A percentile compares a stretch with the other conserved stretches of the same genome.
phyloP scores from a whole-genome alignment of 2,888 invertebrate species.

The Iselma pallidipennis region DNA sequence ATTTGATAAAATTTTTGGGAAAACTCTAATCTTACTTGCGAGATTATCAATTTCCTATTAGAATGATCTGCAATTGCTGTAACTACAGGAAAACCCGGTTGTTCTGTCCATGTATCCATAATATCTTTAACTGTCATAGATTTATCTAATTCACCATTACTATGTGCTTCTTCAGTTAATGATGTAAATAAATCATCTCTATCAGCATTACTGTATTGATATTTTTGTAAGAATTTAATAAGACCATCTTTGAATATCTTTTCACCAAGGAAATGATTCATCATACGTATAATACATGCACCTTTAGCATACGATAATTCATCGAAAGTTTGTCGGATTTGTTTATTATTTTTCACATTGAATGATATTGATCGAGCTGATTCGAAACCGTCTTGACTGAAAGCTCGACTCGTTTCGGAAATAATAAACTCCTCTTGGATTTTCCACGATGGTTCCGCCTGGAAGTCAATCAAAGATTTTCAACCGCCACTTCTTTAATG shows the following conservation, averaged over 20 bases:
- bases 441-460: conserved; percentile 65
- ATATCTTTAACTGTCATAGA: conserved; percentile 61
- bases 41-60: conserved; percentile 49
- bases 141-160: conserved; percentile 46
- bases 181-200: conserved; percentile 71
- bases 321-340: conserved; percentile 72
- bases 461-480: conserved; percentile 19
- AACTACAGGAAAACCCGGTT: conserved; percentile 71
- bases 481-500: neutral
- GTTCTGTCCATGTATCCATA: conserved; percentile 71
- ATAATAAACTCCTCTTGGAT: conserved; percentile 62
- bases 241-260: conserved; percentile 61
- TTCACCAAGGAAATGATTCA: conserved; percentile 70
- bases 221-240: conserved; percentile 58
- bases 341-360: conserved; percentile 63
- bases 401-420: conserved; percentile 61
- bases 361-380: conserved; percentile 70
- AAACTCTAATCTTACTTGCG: conserved; percentile 47
- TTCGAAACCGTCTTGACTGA: conserved; percentile 64
- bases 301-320: conserved; percentile 75
- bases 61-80: conserved; percentile 58
- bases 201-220: conserved; percentile 65
- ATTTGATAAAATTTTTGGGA: neutral
- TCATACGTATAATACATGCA: conserved; percentile 73
- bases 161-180: conserved; percentile 63